These are phyloP conservation scores for Beaufortia kweichowensis DNA, from an alignment of 2,113 vertebrate species.

Conservation along the genomic window DNA sequence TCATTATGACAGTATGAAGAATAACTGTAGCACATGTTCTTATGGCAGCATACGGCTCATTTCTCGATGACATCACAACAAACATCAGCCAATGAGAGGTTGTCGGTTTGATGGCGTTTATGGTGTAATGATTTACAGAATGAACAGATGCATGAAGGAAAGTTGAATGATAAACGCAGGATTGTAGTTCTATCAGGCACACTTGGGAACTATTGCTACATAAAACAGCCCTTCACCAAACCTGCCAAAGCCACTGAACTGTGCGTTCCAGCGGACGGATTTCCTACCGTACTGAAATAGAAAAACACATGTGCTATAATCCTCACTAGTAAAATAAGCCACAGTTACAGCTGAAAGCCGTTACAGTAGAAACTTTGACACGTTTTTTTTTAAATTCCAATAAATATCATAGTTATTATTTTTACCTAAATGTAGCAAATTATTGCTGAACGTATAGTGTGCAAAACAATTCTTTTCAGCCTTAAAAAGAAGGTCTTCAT, in stretches of 20 bases:
- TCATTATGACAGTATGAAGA: no score
- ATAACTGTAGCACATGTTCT: no score
- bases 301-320: conserved; percentile 50
- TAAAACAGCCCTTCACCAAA: conserved; percentile 80
- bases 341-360: conserved; percentile 51
- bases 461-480: conserved; percentile 68
- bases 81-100: conserved; percentile 8
- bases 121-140: background rate
- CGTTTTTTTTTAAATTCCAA: conserved; percentile 51
- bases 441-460: conserved; percentile 76
- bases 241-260: conserved; percentile 67
- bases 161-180: conserved; percentile 52
- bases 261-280: conserved; percentile 61
- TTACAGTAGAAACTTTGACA: conserved; percentile 66
- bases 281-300: conserved; percentile 54
- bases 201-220: conserved; percentile 82
- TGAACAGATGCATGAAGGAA: conserved; percentile 52
- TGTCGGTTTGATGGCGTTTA: conserved; percentile 6
- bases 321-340: conserved; percentile 42
- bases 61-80: background rate
- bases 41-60: no score
- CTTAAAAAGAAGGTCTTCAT: conserved; percentile 44
- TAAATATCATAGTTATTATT: conserved; percentile 47
- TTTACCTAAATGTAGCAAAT: conserved; percentile 62
- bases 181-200: conserved; percentile 71